Conservation (phyloP, 2,797 vertebrate species). For the Sardinella longiceps region DNA sequence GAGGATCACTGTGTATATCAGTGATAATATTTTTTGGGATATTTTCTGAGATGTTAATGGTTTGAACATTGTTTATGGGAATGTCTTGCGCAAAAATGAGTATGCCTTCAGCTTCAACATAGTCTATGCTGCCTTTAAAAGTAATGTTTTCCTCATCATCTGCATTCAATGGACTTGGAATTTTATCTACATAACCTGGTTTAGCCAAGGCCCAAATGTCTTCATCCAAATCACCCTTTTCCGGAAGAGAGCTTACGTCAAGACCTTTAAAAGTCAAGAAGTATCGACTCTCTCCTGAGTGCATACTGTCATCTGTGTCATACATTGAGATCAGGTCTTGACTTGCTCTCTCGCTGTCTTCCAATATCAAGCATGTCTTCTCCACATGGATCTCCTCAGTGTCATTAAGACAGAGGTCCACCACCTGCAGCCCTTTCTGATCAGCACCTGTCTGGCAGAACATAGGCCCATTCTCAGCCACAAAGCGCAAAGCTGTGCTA, state of each 20-base stretch:
- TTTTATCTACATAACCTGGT: not conserved
- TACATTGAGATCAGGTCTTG: not conserved
- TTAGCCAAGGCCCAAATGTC: not conserved
- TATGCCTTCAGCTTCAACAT: not conserved
- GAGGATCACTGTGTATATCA: not conserved
- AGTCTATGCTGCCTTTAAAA: not conserved
- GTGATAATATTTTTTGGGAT: not conserved
- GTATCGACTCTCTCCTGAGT: not conserved
- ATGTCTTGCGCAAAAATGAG: not conserved
- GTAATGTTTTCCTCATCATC: not conserved
- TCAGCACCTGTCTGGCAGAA: constrained; percentile 42
- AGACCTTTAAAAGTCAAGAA: not conserved
- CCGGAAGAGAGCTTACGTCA: not conserved
- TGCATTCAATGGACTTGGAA: not conserved
- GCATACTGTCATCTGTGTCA: not conserved
- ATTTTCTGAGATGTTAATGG: not conserved
- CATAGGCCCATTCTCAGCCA: not conserved
- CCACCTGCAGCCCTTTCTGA: constrained; percentile 51
- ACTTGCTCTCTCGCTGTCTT: not conserved
- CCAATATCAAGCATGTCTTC: not conserved
- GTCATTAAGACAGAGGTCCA: constrained; percentile 49
- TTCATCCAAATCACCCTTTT: not conserved
- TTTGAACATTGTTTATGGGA: not conserved
- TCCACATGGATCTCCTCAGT: constrained; percentile 38
- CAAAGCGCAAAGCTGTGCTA: no score